These are phyloP conservation scores for Enteromius unitaeniatus DNA, from an alignment of 2,797 vertebrate species.

Conservation along the genomic window DNA sequence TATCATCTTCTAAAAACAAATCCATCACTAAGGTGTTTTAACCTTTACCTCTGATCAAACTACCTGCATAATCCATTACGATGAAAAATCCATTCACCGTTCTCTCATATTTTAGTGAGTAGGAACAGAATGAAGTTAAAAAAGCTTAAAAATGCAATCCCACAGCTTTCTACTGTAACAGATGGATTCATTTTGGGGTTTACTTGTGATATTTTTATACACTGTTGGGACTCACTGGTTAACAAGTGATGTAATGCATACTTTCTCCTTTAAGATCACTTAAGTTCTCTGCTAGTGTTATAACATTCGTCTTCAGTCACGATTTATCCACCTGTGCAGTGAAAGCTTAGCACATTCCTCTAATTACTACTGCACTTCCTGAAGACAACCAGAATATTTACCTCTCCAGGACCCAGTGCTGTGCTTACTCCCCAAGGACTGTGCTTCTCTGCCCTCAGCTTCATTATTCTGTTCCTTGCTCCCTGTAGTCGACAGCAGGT, in stretches of 20 bases:
- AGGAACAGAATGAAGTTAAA: not conserved
- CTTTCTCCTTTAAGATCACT: not conserved
- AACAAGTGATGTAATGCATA: not conserved
- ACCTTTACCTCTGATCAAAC: not conserved
- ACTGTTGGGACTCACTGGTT: not conserved
- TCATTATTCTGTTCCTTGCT: constrained; percentile 31
- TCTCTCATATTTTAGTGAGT: not conserved
- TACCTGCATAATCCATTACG: not conserved
- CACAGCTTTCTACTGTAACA: not conserved
- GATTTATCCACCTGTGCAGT: not conserved
- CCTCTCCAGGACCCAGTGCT: not conserved
- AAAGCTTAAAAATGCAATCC: not conserved
- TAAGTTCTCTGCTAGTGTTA: not conserved
- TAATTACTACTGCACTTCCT: not conserved
- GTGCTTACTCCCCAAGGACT: constrained; percentile 22
- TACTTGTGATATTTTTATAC: not conserved
- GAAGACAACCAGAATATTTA: not conserved
- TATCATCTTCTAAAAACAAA: not conserved
- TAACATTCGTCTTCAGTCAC: not conserved
- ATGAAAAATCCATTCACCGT: not conserved
- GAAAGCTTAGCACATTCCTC: not conserved
- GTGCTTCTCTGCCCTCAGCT: constrained; percentile 20
- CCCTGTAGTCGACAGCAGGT: constrained; percentile 20
- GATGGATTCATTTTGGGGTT: not conserved
- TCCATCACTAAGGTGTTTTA: not conserved